These are phyloP conservation scores for Ditylenchus dipsaci DNA, from an alignment of 1,140 invertebrate genomes.

Conservation along the genomic window DNA sequence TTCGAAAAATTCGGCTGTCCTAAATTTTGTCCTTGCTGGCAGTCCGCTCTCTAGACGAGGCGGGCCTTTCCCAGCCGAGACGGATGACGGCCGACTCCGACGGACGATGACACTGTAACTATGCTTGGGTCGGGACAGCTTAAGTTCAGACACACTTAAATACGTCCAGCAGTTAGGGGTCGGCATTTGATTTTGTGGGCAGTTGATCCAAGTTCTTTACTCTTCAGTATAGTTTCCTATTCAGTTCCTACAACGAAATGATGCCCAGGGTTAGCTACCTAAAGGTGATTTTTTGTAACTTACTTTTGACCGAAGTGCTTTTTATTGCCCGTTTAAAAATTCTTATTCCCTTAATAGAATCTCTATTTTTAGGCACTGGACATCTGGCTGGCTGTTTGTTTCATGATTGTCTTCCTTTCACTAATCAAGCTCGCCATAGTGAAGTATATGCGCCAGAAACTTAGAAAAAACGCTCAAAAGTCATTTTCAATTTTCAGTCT, in stretches of 20 bases:
- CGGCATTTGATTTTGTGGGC: too few relatives aligned
- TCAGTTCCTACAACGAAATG: slow-evolving; percentile 71
- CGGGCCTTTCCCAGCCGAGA: too few relatives aligned
- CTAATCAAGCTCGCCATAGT: slow-evolving; percentile 56
- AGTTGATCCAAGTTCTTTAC: too few relatives aligned
- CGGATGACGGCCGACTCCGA: too few relatives aligned
- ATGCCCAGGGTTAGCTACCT: slow-evolving; percentile 66
- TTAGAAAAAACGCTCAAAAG: slow-evolving; percentile 16
- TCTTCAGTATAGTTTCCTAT: slow-evolving; percentile 95
- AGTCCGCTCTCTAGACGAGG: too few relatives aligned
- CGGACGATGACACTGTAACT: too few relatives aligned
- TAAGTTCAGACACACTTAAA: too few relatives aligned
- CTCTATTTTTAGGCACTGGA: slow-evolving; percentile 97
- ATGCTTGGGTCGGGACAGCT: too few relatives aligned
- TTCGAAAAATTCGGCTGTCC: too few relatives aligned
- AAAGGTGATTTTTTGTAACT: slow-evolving; percentile 12
- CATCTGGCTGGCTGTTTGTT: slow-evolving; percentile 80
- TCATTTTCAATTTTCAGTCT: not conserved
- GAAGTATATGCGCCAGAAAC: slow-evolving; percentile 55
- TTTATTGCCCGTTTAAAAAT: too few relatives aligned
- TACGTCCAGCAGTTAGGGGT: too few relatives aligned
- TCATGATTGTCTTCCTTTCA: slow-evolving; percentile 57
- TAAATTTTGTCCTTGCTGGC: too few relatives aligned
- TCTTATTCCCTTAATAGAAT: slow-evolving; percentile 69
- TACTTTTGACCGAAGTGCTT: not conserved